Evolutionary conservation across 23 tunicate genomes (phyloP), one percentile per base, ranked within the genome.

Genomic region (Styela plicata): DNA sequence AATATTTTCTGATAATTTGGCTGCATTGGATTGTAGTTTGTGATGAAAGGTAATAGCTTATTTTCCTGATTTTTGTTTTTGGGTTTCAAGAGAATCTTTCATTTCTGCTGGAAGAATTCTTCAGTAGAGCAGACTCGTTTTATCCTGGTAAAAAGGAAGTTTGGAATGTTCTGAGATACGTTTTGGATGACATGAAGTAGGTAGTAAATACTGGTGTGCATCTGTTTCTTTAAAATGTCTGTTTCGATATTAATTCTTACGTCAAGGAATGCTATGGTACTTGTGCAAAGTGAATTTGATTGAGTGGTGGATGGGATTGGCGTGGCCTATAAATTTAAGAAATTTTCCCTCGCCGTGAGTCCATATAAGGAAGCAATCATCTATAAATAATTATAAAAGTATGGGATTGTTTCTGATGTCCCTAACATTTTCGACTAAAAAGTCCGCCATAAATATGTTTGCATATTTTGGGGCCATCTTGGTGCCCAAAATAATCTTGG

Each of bases 391-490:
- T 13, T 16, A 73, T 73, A 73, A 7, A 3, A 22, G 5, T 26
- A 18, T 73, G 80, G 64, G 16, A 34, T 29, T 3, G 7, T 2
- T 2, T 33, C 2, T 17, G 24, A 2, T 18, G 2, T 20, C 10
- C 17, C 70, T 7, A 62, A 25, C 30, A 63, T 34, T 18, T 62
- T 17, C 3, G 63, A 20, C 26, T 79, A 70, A 18, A 79, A 29
- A n/a, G 24, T 27, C 7, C 2, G 71, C 83, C 83, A 63, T 79
- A 27, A 79, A 63, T 23, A 63, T 62, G 36, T 79, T 63, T 2
- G 70, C 83, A 27, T 79, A 79, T 31, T 79, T 63, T 3, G 70
- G 83, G 17, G 83, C 83, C 71, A 79, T 57, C 26, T 63, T 28
- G 2, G 71, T 79, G 57, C 83, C 83, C 83, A 79, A 57, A 44